Base-by-base conservation (phyloP, 2,888 invertebrate genomes). In the Ypsolopha scabrella region DNA sequence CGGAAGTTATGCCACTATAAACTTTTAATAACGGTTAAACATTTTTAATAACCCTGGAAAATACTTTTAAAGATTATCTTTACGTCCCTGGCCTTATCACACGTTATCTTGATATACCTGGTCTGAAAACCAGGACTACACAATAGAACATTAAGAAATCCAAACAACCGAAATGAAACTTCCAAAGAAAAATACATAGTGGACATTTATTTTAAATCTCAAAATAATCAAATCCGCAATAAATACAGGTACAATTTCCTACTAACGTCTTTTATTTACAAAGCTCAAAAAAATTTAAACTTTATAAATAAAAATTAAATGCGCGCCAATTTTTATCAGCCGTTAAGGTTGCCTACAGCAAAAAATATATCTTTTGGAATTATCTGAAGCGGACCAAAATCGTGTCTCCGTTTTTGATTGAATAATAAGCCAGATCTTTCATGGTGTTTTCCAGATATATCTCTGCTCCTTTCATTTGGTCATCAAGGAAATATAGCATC, bases 351-450 rank as follows among this genome's bases (percentile, higher is more conserved):
- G 64, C 65, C 65, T 69, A 50, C 44, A 41, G 51, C 35, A 52
- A 50, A 50, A 52, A 54, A 55, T 57, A 11, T 41, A 1, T 45
- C 41, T 35, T 24, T 41, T 38, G 39, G n/a, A 35, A 9, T 72
- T 80, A 86, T 63, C 79, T 78, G 88, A 90, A 92, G 63, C 90
- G 89, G 7, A 93, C 93, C 55, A 92, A 78, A 60, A 97, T 91
- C 54, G 88, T 90, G 77, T 97, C 96, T 54, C 93, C 94, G 63
- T 93, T 92, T 79, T 94, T 93, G 41, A 97, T 85, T 0, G 96
- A 95, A 77, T 92, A 97, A 72, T 91, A 95, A 48, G 91, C 90
- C 43, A 97, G 80, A 64, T 94, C 92, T 72, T 95, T 94, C 65
- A 94, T 91, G 54, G 91, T 92, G 70, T 96, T 95, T 58, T 96